Evolutionary conservation across 2,113 vertebrate genomes (phyloP).

Genomic region (Catharus minimus): DNA sequence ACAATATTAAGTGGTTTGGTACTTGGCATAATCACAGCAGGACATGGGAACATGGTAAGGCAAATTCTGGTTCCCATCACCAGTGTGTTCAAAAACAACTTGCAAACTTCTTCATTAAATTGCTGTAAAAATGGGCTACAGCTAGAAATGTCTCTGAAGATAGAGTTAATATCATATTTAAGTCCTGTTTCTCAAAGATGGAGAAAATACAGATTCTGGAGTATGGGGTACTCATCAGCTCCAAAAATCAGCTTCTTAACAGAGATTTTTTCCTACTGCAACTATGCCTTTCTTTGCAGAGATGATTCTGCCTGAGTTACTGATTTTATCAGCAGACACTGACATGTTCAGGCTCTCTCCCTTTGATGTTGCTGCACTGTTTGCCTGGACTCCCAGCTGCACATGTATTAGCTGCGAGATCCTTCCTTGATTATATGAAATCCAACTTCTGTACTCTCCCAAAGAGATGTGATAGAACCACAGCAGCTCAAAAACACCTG

Average conservation of each 20-base stretch:
- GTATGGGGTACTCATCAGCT: background rate
- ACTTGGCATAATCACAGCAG: background rate
- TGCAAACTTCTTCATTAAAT: background rate
- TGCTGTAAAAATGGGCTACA: background rate
- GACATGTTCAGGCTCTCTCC: background rate
- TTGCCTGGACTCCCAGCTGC: constrained; percentile 14
- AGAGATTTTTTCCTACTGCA: background rate
- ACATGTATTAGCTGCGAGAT: background rate
- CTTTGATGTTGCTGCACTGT: constrained; percentile 11
- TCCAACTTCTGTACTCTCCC: background rate
- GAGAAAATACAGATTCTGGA: background rate
- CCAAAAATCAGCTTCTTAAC: background rate
- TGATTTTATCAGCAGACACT: constrained; percentile 28
- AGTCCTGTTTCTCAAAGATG: background rate
- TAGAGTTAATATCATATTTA: background rate
- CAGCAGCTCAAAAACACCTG: background rate
- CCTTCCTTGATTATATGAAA: constrained; percentile 24
- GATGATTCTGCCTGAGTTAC: background rate
- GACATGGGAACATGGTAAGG: fast-evolving
- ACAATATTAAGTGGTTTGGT: background rate
- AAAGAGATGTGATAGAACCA: background rate
- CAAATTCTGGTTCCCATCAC: background rate
- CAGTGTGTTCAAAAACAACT: background rate
- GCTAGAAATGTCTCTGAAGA: background rate
- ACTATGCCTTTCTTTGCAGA: background rate